phyloP scores from a whole-genome alignment of 2,797 vertebrate species.

The Moxostoma hubbsi region DNA sequence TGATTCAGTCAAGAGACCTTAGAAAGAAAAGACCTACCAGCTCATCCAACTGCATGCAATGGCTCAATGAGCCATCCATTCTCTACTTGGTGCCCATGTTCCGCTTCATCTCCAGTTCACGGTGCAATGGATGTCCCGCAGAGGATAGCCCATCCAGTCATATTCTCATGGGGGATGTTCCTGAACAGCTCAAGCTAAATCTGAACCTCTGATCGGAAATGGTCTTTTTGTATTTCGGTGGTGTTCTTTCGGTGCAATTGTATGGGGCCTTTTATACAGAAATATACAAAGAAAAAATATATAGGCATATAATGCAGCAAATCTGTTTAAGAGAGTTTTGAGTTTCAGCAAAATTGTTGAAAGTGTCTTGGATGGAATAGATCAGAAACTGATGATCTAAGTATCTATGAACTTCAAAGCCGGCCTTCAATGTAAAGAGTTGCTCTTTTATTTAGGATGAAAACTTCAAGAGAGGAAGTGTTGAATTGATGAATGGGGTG shows the following conservation, averaged over 20 bases:
- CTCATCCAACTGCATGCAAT: slow-evolving; percentile 25
- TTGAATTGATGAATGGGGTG: slow-evolving; percentile 9
- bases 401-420: neutral
- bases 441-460: neutral
- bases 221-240: slow-evolving; percentile 61
- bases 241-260: slow-evolving; percentile 67
- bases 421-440: neutral
- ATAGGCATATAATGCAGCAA: slow-evolving; percentile 65
- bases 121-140: neutral
- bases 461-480: neutral
- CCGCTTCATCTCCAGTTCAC: slow-evolving; percentile 24
- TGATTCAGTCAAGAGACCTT: neutral
- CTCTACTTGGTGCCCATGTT: slow-evolving; percentile 26
- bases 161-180: neutral
- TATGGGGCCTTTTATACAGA: slow-evolving; percentile 73
- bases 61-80: slow-evolving; percentile 27
- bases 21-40: neutral
- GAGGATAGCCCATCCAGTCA: neutral
- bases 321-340: slow-evolving; percentile 16
- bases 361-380: neutral
- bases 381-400: neutral
- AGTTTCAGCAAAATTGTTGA: neutral
- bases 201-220: slow-evolving; percentile 42
- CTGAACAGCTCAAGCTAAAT: slow-evolving; percentile 5
- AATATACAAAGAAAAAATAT: slow-evolving; percentile 67